Base-by-base conservation (phyloP, 2,797 vertebrate genomes). In the Rhodeus uyekii region DNA sequence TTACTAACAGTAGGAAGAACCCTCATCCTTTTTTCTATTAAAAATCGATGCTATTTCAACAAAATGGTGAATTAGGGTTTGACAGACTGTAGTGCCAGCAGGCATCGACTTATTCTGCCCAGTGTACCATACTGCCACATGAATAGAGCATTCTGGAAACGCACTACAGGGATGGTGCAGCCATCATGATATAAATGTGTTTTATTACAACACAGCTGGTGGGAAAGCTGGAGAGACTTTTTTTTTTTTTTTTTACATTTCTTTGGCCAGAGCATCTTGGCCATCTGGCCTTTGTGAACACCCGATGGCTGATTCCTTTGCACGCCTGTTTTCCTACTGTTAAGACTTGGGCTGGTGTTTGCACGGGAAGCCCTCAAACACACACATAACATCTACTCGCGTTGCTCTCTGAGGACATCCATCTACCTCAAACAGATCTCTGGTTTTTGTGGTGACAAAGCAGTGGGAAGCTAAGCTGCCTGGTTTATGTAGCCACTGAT, bases 151-250 rank as follows among this genome's bases (percentile, higher is more conserved):
- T 67, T 80, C 81, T 89, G 87, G 81, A 89, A 91, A 89, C 90
- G 86, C 84, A 89, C 92, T 91, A 90, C 86, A 84, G 92, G 92
- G 92, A 94, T 79, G 48, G 86, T 90, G 80, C 5, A 88, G 90
- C 92, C 91, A 94, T 93, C 90, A 93, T 92, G 89, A 90, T 91
- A 89, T 93, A 93, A 93, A 93, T 94, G 92, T 93, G 90, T 93
- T 94, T 94, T 94, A 95, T 90, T 88, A 87, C 74, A 82, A 88
- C 91, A 90, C 94, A 94, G 93, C 93, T 95, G 93, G 92, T 72
- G 86, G 87, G 86, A 78, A 63, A 55, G 77, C 84, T 84, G 90
- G 89, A 89, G 90, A 87, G 88, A 90, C 90, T 83, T 83, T 84
- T 90, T 93, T 91, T 90, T 50, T 50, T 63, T 64, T 53, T 76